These are phyloP conservation scores for Dryobota labecula DNA, from an alignment of 2,888 invertebrate species.

Conservation along the genomic window DNA sequence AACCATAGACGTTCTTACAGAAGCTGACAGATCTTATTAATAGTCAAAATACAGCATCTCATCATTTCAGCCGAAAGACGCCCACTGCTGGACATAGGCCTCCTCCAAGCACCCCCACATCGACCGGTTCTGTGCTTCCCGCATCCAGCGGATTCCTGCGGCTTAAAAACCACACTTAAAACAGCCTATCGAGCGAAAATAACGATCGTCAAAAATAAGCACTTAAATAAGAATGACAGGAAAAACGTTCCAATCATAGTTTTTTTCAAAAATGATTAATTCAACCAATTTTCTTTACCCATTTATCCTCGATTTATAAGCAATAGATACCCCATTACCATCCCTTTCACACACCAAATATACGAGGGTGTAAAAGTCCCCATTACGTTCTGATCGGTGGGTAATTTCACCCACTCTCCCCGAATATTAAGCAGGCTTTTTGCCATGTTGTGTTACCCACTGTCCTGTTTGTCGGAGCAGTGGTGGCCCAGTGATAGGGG, in stretches of 20 bases:
- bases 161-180: too few relatives aligned
- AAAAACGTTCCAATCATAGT: background rate
- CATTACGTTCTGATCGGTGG: slow-evolving; percentile 28
- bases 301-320: slow-evolving; percentile 30
- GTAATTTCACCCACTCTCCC: slow-evolving; percentile 11
- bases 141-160: too few relatives aligned
- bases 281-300: background rate
- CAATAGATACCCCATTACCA: slow-evolving; percentile 32
- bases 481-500: too few relatives aligned
- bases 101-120: too few relatives aligned
- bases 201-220: background rate
- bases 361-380: slow-evolving; percentile 28
- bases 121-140: too few relatives aligned
- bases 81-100: too few relatives aligned
- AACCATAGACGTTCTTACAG: background rate
- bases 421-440: slow-evolving; percentile 18
- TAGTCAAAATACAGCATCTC: background rate
- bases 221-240: background rate
- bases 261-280: background rate
- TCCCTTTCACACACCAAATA: slow-evolving; percentile 25
- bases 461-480: too few relatives aligned
- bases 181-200: background rate
- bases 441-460: too few relatives aligned
- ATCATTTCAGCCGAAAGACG: too few relatives aligned
- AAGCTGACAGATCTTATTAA: background rate